Base-by-base conservation (phyloP, 2,797 vertebrate genomes). In the Phrynocephalus forsythii region DNA sequence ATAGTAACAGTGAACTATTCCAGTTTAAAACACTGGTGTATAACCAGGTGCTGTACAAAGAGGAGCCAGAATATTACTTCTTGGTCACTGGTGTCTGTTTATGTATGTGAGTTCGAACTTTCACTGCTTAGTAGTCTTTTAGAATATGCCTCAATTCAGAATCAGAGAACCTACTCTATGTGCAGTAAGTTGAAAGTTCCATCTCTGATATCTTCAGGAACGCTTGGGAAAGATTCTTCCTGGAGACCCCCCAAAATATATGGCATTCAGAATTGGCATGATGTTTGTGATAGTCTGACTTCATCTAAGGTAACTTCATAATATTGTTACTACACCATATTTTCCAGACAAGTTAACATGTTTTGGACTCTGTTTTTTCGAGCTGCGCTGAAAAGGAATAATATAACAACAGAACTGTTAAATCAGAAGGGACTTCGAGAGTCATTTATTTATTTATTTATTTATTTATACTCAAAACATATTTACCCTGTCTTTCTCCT, bases 41-140 rank as follows among this genome's bases (percentile, higher is more conserved):
- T 22, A 8, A 33, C 11, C 15, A 33, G 22, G 38, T 44, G 3
- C 38, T 44, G 2, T 33, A 44, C 24, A 9, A 30, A 22, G 26
- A 67, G 10, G 30, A n/a, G 16, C 18, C 22, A 15, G 50, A 3
- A 81, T 72, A 44, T 85, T 90, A 87, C 89, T 89, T 90, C 91
- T 90, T 93, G 80, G 89, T 92, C 88, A 88, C 92, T 44, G 80
- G 92, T 86, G 83, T 69, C 30, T 48, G 11, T 24, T 77, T 28
- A 63, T 16, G 18, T 11, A 11, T 22, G 52, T 6, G 8, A 56
- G 52, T 56, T 56, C 9, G 52, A 56, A 56, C 52, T 56, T 56
- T 15, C 18, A 13, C 48, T 28, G 15, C 24, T 77, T 52, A 78
- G 15, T n/a, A 18, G 7, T 63, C 52, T 60, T 67, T 24, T 66